These are phyloP conservation scores for Clusia tigrina DNA, from an alignment of 2,888 invertebrate species.

Conservation along the genomic window DNA sequence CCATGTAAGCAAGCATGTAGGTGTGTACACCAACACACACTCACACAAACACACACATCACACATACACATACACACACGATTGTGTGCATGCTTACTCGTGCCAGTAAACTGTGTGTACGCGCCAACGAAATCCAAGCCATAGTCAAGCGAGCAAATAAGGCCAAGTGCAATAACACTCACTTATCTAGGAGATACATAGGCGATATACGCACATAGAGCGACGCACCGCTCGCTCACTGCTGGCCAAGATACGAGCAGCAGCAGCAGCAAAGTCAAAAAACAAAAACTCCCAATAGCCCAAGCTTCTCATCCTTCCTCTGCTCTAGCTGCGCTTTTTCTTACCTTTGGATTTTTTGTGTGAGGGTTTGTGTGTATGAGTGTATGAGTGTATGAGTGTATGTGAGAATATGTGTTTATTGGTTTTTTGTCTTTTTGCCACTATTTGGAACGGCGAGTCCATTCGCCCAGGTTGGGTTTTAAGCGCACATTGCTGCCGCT, in stretches of 20 bases:
- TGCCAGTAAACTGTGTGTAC: constrained; percentile 2
- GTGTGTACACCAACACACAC: too few relatives aligned
- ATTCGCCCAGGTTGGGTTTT: too few relatives aligned
- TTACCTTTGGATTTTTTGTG: too few relatives aligned
- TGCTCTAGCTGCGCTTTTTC: not conserved
- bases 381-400: not conserved
- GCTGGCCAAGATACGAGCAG: not conserved
- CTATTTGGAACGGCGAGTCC: too few relatives aligned
- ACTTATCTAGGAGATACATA: constrained; percentile 28
- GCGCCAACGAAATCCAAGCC: constrained; percentile 25
- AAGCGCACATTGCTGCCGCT: too few relatives aligned
- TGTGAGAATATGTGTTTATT: too few relatives aligned
- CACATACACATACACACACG: not conserved
- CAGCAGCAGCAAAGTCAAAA: too few relatives aligned
- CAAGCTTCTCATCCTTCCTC: too few relatives aligned
- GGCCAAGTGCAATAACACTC: constrained; percentile 51
- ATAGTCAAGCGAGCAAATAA: constrained; percentile 32
- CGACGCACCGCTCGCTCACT: too few relatives aligned
- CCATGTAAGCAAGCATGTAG: too few relatives aligned
- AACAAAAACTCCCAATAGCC: too few relatives aligned
- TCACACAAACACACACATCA: not conserved
- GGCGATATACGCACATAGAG: constrained; percentile 5
- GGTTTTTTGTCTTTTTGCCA: too few relatives aligned
- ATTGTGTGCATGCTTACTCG: not conserved
- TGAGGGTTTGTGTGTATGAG: not conserved